phyloP scores from a whole-genome alignment of 2,888 invertebrate species.

The Apodemia duryi region DNA sequence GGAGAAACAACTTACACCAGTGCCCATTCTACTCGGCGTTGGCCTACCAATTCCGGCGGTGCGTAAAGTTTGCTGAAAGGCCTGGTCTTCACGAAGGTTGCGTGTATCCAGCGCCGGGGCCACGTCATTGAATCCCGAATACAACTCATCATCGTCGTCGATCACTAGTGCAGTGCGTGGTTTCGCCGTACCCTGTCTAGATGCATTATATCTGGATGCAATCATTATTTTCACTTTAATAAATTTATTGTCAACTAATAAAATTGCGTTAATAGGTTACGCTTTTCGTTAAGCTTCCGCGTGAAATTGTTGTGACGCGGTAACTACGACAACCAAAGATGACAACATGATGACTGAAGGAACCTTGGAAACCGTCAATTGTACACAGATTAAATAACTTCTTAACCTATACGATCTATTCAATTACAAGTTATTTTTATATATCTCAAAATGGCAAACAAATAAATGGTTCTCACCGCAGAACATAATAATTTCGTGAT shows the following conservation, averaged over 20 bases:
- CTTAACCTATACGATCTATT: too few relatives aligned
- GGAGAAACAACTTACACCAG: conserved; percentile 50
- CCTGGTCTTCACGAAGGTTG: conserved; percentile 85
- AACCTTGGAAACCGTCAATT: background rate
- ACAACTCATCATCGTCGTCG: conserved; percentile 82
- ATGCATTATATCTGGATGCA: conserved; percentile 63
- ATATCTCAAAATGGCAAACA: too few relatives aligned
- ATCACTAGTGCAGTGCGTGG: conserved; percentile 61
- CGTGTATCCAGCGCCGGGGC: conserved; percentile 82
- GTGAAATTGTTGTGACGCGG: conserved; percentile 65
- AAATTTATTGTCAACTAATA: background rate
- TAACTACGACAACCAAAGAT: conserved; percentile 42
- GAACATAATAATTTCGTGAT: too few relatives aligned
- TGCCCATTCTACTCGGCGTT: conserved; percentile 76
- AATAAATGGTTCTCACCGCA: too few relatives aligned
- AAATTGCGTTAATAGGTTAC: background rate
- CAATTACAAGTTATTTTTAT: too few relatives aligned
- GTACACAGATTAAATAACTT: background rate
- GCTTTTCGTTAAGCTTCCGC: conserved; percentile 6
- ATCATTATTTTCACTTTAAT: conserved; percentile 44
- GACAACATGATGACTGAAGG: conserved; percentile 32
- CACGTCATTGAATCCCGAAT: conserved; percentile 84
- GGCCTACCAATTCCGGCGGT: conserved; percentile 86
- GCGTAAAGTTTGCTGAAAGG: conserved; percentile 87
- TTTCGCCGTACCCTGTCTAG: conserved; percentile 56